These are phyloP conservation scores for Enteromius unitaeniatus DNA, from an alignment of 2,797 vertebrate genomes.

Conservation along the genomic window DNA sequence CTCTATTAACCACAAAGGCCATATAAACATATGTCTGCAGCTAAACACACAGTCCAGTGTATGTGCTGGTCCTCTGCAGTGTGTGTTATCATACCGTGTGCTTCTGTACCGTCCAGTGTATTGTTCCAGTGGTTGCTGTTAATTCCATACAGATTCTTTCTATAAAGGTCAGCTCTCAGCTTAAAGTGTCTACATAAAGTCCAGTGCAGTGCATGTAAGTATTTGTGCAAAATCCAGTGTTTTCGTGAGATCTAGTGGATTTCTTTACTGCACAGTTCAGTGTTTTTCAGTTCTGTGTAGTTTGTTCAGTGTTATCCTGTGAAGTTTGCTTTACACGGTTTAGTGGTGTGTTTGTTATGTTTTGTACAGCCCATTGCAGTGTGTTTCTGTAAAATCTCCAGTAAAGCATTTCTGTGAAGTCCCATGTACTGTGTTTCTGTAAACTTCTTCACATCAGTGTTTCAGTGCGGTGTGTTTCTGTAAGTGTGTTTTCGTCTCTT, in stretches of 20 bases:
- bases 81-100: background rate
- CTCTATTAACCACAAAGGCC: too few species aligned
- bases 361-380: background rate
- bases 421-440: background rate
- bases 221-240: background rate
- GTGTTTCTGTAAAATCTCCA: background rate
- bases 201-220: background rate
- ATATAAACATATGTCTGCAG: background rate
- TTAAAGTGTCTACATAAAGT: background rate
- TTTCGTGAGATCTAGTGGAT: background rate
- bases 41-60: background rate
- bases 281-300: background rate
- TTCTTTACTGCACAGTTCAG: background rate
- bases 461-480: background rate
- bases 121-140: background rate
- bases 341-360: background rate
- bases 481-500: constrained; percentile 33
- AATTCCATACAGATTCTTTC: background rate
- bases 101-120: background rate
- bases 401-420: background rate
- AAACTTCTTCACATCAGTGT: background rate
- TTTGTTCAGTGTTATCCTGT: background rate
- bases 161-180: background rate
- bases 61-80: background rate
- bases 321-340: background rate